Percentiles rank a stretch among this genome's conserved stretches.
phyloP scores from a whole-genome alignment of 2,797 vertebrate genomes.

The Aulostomus chinensis region DNA sequence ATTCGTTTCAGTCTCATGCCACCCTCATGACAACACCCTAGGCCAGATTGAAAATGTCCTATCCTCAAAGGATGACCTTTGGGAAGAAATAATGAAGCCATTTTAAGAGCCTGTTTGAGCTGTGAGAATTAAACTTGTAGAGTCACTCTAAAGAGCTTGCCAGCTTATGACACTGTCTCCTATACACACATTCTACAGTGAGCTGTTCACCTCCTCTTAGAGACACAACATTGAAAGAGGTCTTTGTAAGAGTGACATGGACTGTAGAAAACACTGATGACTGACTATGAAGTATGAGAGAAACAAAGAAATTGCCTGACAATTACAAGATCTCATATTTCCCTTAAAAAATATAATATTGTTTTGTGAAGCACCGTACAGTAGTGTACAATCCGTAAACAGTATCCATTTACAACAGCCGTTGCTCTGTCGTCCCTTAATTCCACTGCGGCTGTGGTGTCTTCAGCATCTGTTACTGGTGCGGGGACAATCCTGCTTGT shows the following conservation, averaged over 20 bases:
- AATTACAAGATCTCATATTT: too few species aligned
- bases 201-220: conserved; percentile 37
- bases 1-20: conserved; percentile 26
- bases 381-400: too few species aligned
- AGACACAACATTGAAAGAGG: conserved; percentile 37
- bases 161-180: conserved; percentile 37
- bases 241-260: conserved; percentile 1
- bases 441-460: too few species aligned
- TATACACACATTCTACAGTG: conserved; percentile 18
- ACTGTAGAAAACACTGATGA: too few species aligned
- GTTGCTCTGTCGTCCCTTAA: too few species aligned
- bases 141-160: conserved; percentile 35
- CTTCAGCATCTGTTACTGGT: too few species aligned
- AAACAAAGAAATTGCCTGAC: too few species aligned
- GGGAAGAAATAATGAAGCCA: conserved; percentile 35
- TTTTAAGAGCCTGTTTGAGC: conserved; percentile 61
- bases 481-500: too few species aligned
- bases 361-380: too few species aligned
- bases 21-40: conserved; percentile 36
- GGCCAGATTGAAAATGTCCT: conserved; percentile 24
- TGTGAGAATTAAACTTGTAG: conserved; percentile 44
- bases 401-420: too few species aligned
- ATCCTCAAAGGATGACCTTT: conserved; percentile 29
- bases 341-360: too few species aligned
- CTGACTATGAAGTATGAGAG: too few species aligned